Evolutionary conservation across 2,113 vertebrate species (phyloP).

Genomic region (Tetraodon nigroviridis): DNA sequence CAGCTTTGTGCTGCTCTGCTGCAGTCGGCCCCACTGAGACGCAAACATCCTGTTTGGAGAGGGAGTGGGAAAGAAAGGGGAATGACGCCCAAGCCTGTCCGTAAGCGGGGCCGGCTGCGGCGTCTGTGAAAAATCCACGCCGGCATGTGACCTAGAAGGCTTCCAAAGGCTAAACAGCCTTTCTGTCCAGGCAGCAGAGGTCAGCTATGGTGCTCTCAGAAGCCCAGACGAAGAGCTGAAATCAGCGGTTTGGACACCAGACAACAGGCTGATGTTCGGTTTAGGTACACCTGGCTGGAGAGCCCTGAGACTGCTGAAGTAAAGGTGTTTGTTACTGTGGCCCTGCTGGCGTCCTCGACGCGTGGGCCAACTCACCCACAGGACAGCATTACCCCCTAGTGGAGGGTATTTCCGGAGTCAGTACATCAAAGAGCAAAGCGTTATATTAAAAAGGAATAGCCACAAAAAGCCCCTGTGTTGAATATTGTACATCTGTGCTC

Average conservation of each 20-base stretch:
- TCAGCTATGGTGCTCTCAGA: too few species aligned
- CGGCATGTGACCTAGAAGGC: neutral
- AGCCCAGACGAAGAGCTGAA: too few species aligned
- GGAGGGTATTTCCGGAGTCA: slow-evolving; percentile 28
- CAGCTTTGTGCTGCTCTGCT: slow-evolving; percentile 58
- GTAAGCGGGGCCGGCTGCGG: slow-evolving; percentile 7
- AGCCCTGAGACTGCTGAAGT: too few species aligned
- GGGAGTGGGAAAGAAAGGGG: slow-evolving; percentile 34
- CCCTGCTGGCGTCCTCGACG: too few species aligned
- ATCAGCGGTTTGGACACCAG: too few species aligned
- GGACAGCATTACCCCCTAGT: slow-evolving; percentile 62
- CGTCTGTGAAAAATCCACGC: slow-evolving; percentile 4
- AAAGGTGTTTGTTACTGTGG: neutral
- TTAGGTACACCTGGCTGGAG: too few species aligned
- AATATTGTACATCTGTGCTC: neutral
- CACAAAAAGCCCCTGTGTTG: neutral
- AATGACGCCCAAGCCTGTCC: slow-evolving; percentile 5
- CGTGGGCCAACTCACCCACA: neutral
- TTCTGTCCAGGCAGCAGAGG: too few species aligned
- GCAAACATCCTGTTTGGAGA: slow-evolving; percentile 76
- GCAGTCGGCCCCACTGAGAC: slow-evolving; percentile 50
- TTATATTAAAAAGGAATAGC: neutral
- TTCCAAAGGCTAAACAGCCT: too few species aligned
- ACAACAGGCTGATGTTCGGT: too few species aligned
- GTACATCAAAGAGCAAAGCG: neutral